These are phyloP conservation scores for Emydocephalus ijimae DNA, from an alignment of 2,113 vertebrate genomes.

Conservation along the genomic window DNA sequence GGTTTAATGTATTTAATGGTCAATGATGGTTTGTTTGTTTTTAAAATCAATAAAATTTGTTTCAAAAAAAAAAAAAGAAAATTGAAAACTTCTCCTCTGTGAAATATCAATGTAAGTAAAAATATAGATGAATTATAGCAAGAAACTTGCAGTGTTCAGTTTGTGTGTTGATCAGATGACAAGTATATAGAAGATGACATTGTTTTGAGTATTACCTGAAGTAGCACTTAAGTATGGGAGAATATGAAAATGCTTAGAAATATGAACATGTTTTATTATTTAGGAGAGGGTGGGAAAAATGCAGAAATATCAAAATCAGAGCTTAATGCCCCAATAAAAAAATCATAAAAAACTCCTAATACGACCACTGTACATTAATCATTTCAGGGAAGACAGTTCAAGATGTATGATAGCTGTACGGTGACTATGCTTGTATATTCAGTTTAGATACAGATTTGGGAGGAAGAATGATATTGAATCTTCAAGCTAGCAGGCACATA, in stretches of 20 bases:
- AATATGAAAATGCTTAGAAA: constrained; percentile 10
- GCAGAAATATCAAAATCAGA: constrained; percentile 40
- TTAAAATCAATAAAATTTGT: too few species aligned
- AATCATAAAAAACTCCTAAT: constrained; percentile 15
- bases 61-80: too few species aligned
- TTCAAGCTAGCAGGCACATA: constrained; percentile 22
- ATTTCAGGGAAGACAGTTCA: constrained; percentile 27
- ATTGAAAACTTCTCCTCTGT: constrained; percentile 15
- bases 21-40: too few species aligned
- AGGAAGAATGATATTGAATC: constrained; percentile 25
- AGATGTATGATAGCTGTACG: background rate
- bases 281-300: constrained; percentile 35
- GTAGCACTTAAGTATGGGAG: constrained; percentile 21
- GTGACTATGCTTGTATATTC: constrained; percentile 10
- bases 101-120: constrained; percentile 25
- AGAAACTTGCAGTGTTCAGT: constrained; percentile 24
- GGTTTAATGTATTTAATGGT: too few species aligned
- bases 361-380: background rate
- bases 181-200: constrained; percentile 28
- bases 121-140: constrained; percentile 19
- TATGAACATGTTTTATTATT: constrained; percentile 5
- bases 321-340: background rate
- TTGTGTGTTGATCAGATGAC: constrained; percentile 10
- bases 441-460: constrained; percentile 14
- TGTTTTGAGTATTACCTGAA: constrained; percentile 23